Evolutionary conservation across 2,888 invertebrate genomes (phyloP).

Genomic region (Leucania comma): DNA sequence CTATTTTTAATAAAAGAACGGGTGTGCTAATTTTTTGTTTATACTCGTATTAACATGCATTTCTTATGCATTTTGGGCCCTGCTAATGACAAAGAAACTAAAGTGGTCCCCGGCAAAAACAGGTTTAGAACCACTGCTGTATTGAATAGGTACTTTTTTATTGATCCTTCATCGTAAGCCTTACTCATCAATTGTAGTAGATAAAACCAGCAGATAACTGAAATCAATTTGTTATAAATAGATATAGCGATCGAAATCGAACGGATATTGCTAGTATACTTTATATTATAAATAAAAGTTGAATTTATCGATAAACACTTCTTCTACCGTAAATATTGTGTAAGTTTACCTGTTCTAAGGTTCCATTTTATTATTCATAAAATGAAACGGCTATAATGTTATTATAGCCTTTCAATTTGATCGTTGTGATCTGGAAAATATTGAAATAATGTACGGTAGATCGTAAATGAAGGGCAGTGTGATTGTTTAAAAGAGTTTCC

Average conservation of each 20-base stretch:
- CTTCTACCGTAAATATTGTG: conserved; percentile 23
- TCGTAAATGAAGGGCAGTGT: not conserved
- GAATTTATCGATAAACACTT: conserved; percentile 19
- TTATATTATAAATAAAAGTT: conserved; percentile 29
- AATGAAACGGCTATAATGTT: conserved; percentile 15
- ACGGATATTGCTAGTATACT: not conserved
- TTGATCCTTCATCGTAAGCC: too few relatives aligned
- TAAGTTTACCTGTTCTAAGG: conserved; percentile 24
- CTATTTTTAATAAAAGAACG: too few relatives aligned
- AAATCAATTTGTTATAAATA: not conserved
- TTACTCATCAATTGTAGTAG: not conserved
- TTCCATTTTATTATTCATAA: conserved; percentile 35
- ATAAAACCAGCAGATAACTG: too few relatives aligned
- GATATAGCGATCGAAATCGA: conserved; percentile 11
- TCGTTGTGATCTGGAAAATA: conserved; percentile 23
- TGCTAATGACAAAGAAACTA: too few relatives aligned
- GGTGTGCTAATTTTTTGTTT: too few relatives aligned
- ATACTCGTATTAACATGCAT: too few relatives aligned
- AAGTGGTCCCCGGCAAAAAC: too few relatives aligned
- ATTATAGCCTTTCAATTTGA: conserved; percentile 31
- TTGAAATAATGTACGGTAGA: conserved; percentile 7
- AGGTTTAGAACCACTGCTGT: too few relatives aligned
- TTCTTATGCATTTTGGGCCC: too few relatives aligned
- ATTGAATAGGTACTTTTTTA: too few relatives aligned
- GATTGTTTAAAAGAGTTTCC: too few relatives aligned